Percentiles rank a stretch among this genome's conserved stretches.
These are phyloP conservation scores for Lasaia peninsularis DNA, from an alignment of 1,140 invertebrate genomes.

Conservation along the genomic window DNA sequence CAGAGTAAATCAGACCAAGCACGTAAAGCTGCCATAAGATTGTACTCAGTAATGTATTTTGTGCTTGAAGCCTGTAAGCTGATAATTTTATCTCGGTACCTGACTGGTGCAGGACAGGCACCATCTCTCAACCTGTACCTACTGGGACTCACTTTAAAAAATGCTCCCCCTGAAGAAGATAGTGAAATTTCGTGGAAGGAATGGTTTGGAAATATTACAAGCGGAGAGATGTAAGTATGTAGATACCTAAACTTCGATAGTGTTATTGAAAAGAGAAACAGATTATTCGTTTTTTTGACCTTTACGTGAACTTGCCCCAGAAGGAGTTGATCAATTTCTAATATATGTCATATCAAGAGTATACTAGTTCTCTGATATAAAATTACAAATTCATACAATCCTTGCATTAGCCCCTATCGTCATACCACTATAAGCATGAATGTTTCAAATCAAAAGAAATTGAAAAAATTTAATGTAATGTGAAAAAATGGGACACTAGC, in stretches of 20 bases:
- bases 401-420: too few relatives aligned
- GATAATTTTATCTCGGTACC: constrained; percentile 38
- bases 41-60: constrained; percentile 39
- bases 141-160: constrained; percentile 40
- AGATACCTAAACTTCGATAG: background rate
- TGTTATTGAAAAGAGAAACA: background rate
- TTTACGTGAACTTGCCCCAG: background rate
- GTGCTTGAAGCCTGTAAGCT: constrained; percentile 25
- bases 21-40: constrained; percentile 39
- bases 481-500: too few relatives aligned
- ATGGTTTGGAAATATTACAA: constrained; percentile 28
- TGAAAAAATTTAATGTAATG: too few relatives aligned
- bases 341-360: too few relatives aligned
- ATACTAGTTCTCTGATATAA: too few relatives aligned
- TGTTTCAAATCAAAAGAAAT: too few relatives aligned
- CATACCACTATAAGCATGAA: too few relatives aligned
- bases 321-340: too few relatives aligned
- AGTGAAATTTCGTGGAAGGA: constrained; percentile 44
- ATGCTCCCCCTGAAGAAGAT: constrained; percentile 37
- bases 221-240: constrained; percentile 41
- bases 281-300: background rate
- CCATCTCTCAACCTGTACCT: constrained; percentile 31
- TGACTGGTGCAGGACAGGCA: constrained; percentile 22
- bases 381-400: too few relatives aligned
- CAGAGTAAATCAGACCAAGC: constrained; percentile 35